Evolutionary conservation across 1,140 invertebrate genomes (phyloP).

Genomic region (Macrobrachium nipponense): DNA sequence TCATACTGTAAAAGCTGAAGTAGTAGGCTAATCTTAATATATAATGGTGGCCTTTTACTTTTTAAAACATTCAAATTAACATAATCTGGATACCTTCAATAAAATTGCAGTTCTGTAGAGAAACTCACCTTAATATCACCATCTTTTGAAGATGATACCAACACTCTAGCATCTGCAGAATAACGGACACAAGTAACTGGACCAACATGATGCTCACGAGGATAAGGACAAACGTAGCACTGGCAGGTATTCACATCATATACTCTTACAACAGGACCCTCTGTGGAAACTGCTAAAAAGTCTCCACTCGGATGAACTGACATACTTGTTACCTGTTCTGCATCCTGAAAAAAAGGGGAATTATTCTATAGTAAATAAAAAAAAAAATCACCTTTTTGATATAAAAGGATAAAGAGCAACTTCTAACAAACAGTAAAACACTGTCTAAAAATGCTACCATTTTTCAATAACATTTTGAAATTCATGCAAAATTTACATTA

Average conservation of each 20-base stretch:
- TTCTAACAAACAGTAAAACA: no score
- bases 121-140: conserved; percentile 83
- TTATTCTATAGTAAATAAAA: neutral
- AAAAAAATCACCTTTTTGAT: no score
- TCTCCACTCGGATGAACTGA: conserved; percentile 97
- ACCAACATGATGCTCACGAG: conserved; percentile 90
- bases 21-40: no score
- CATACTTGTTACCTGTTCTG: conserved; percentile 87
- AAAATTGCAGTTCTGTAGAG: neutral
- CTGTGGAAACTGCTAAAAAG: conserved; percentile 87
- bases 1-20: no score
- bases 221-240: conserved; percentile 93
- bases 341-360: conserved; percentile 77
- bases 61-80: no score
- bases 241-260: conserved; percentile 97
- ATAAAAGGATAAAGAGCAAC: no score
- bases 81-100: neutral
- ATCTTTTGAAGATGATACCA: conserved; percentile 91
- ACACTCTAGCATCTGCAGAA: conserved; percentile 86
- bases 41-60: no score
- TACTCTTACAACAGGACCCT: conserved; percentile 89
- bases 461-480: no score
- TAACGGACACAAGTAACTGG: conserved; percentile 82
- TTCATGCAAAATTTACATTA: no score
- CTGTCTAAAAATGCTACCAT: no score